Evolutionary conservation across 2,113 vertebrate species (phyloP).

Genomic region (Pelecanus crispus): DNA sequence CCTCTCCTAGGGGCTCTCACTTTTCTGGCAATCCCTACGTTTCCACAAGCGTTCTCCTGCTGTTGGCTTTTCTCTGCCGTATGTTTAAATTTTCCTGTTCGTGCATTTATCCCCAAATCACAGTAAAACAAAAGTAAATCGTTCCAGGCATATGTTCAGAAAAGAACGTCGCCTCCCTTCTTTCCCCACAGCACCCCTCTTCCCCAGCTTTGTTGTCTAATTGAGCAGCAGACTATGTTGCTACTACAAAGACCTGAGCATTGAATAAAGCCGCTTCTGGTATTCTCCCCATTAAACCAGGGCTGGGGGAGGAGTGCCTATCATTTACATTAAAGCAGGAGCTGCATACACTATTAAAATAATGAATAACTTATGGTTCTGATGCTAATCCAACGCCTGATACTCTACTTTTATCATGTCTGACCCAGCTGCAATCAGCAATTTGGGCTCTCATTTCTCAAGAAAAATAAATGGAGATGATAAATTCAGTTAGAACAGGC

Average conservation of each 20-base stretch:
- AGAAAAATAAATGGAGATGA: constrained; percentile 44
- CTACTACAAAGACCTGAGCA: constrained; percentile 69
- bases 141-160: constrained; percentile 25
- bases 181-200: neutral
- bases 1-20: neutral
- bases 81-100: constrained; percentile 16
- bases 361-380: constrained; percentile 46
- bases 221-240: constrained; percentile 60
- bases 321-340: constrained; percentile 70
- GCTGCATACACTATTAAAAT: constrained; percentile 54
- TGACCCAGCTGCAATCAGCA: constrained; percentile 42
- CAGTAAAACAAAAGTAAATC: constrained; percentile 68
- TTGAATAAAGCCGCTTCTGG: constrained; percentile 44
- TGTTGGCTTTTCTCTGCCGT: neutral
- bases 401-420: constrained; percentile 35
- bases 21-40: neutral
- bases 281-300: constrained; percentile 43
- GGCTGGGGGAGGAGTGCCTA: constrained; percentile 36
- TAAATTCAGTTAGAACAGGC: neutral
- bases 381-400: constrained; percentile 25
- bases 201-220: constrained; percentile 71
- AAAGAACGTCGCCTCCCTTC: neutral
- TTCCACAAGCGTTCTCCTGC: neutral
- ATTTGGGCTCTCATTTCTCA: constrained; percentile 10
- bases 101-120: constrained; percentile 50